Evolutionary conservation across 2,888 invertebrate genomes (phyloP).

Genomic region (Pristionchus mayeri): DNA sequence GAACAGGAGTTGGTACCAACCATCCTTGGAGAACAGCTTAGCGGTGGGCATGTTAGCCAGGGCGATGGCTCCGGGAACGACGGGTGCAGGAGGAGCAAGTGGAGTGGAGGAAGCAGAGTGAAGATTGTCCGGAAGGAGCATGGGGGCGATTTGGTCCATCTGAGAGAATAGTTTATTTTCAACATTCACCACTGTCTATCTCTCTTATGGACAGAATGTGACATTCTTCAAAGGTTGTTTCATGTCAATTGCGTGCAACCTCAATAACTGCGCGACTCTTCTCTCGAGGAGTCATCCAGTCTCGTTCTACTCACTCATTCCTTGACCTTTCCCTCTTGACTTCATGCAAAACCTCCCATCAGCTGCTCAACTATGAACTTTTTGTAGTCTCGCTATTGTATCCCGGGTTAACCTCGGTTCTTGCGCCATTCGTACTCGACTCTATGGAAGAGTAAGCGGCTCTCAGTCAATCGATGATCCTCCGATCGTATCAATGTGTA

Average conservation of each 20-base stretch:
- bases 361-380: slow-evolving; percentile 35
- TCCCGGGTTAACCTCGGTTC: not conserved
- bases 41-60: slow-evolving; percentile 74
- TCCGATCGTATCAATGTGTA: too few species aligned
- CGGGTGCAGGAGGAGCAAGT: slow-evolving; percentile 48
- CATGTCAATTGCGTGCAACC: not conserved
- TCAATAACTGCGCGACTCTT: not conserved
- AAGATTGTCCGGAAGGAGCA: slow-evolving; percentile 11
- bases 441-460: not conserved
- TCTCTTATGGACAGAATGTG: too few species aligned
- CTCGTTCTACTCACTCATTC: slow-evolving; percentile 14
- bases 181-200: too few species aligned
- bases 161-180: not conserved
- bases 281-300: not conserved
- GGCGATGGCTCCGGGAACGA: slow-evolving; percentile 71
- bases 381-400: not conserved
- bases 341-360: slow-evolving; percentile 28
- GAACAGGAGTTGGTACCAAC: not conserved
- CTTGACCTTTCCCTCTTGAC: slow-evolving; percentile 30
- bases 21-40: slow-evolving; percentile 66
- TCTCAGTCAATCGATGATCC: not conserved
- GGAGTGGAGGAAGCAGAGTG: slow-evolving; percentile 32
- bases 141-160: slow-evolving; percentile 31
- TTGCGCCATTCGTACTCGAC: not conserved
- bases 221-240: too few species aligned